Conservation (phyloP, 2,797 vertebrate species). For the Malacoctenus gilli region DNA sequence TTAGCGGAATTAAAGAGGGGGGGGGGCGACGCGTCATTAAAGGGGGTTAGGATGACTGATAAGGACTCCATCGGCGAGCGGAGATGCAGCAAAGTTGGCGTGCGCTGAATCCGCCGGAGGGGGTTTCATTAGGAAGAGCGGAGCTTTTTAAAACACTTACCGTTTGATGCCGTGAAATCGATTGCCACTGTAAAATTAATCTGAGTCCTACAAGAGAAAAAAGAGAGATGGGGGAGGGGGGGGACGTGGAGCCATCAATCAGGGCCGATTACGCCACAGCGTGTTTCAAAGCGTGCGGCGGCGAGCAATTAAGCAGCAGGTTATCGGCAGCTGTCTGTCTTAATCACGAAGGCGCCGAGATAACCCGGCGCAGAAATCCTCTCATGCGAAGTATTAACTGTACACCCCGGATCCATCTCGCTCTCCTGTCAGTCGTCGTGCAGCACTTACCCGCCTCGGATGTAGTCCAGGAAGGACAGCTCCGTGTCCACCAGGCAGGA, state of each 20-base stretch:
- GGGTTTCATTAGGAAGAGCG: constrained; percentile 18
- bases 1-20: not conserved
- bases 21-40: constrained; percentile 1
- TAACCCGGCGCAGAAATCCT: constrained; percentile 49
- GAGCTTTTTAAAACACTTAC: constrained; percentile 79
- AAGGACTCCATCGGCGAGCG: constrained; percentile 18
- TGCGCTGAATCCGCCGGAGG: too few relatives aligned
- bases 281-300: constrained; percentile 53
- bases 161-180: constrained; percentile 98
- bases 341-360: too few relatives aligned
- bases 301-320: constrained; percentile 50
- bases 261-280: constrained; percentile 55
- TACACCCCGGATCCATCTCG: too few relatives aligned
- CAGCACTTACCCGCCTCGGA: constrained; percentile 95
- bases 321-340: constrained; percentile 60
- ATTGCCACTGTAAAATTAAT: constrained; percentile 99
- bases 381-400: constrained; percentile 27
- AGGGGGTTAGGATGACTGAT: constrained; percentile 2
- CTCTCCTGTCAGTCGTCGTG: too few relatives aligned
- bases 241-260: constrained; percentile 55
- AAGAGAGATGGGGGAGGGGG: constrained; percentile 36
- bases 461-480: constrained; percentile 98
- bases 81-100: constrained; percentile 6
- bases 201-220: constrained; percentile 88
- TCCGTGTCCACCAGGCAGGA: constrained; percentile 97